These are phyloP conservation scores for Malthinus seriepunctatus DNA, from an alignment of 2,888 invertebrate genomes.

Conservation along the genomic window DNA sequence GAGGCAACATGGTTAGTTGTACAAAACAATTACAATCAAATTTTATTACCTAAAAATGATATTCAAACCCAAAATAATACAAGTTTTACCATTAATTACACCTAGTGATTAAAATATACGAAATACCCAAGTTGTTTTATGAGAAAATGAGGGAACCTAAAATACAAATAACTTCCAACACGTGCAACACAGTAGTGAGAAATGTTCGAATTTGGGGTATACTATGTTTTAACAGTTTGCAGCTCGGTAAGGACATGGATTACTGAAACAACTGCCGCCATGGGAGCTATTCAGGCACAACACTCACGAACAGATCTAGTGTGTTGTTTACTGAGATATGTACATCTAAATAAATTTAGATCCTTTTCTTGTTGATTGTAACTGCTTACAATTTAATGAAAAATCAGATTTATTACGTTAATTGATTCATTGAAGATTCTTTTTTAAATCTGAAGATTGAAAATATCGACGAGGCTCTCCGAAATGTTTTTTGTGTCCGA, in stretches of 20 bases:
- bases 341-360: conserved; percentile 15
- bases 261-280: conserved; percentile 31
- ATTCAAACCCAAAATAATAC: too few relatives aligned
- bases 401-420: not conserved
- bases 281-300: conserved; percentile 27
- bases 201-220: conserved; percentile 24
- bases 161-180: conserved; percentile 27
- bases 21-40: too few relatives aligned
- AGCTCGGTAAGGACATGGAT: conserved; percentile 29
- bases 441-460: too few relatives aligned
- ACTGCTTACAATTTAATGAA: conserved; percentile 1
- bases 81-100: too few relatives aligned
- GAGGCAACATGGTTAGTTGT: too few relatives aligned
- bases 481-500: too few relatives aligned
- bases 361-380: conserved; percentile 16
- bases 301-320: conserved; percentile 28
- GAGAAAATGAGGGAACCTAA: conserved; percentile 12
- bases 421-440: too few relatives aligned
- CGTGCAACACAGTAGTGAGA: conserved; percentile 28
- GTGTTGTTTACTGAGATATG: conserved; percentile 23
- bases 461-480: too few relatives aligned
- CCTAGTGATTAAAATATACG: not conserved
- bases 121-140: conserved; percentile 3
- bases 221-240: conserved; percentile 31
- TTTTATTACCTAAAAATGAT: too few relatives aligned